Evolutionary conservation across 2,888 invertebrate species (phyloP).

Genomic region (Diaphora mendica): DNA sequence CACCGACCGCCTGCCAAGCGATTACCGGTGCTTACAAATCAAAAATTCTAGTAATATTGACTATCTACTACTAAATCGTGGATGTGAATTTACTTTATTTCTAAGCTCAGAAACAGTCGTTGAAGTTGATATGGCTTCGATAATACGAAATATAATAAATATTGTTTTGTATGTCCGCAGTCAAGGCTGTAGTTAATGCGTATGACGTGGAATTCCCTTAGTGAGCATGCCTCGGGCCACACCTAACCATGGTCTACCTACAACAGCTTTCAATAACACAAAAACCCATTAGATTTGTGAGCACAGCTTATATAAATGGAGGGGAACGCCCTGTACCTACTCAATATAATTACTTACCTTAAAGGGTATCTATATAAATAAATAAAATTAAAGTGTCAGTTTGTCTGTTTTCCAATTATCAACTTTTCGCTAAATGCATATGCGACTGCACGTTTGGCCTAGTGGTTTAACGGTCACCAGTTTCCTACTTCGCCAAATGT

Average conservation of each 20-base stretch:
- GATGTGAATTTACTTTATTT: background rate
- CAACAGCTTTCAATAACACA: conserved; percentile 10
- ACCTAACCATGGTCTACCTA: conserved; percentile 6
- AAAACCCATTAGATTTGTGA: conserved; percentile 37
- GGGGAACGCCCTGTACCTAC: conserved; percentile 19
- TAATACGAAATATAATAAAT: background rate
- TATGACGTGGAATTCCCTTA: background rate
- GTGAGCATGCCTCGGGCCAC: background rate
- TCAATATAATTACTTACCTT: conserved; percentile 31
- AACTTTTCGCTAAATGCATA: background rate
- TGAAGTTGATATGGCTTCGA: background rate
- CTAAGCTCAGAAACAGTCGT: background rate
- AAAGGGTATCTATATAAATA: too few species aligned
- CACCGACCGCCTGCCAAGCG: background rate
- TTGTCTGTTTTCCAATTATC: too few species aligned
- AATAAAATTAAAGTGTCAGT: too few species aligned
- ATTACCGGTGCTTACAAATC: background rate
- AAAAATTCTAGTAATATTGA: background rate
- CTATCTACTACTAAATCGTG: background rate
- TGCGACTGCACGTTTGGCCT: background rate
- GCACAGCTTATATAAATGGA: conserved; percentile 32
- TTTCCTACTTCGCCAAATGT: too few species aligned
- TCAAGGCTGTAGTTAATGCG: background rate
- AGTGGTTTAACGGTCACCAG: too few species aligned
- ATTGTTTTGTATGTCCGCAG: background rate